These are phyloP conservation scores for Holothuria scabra DNA, from an alignment of 53 echinoderm and acorn worm species.

Conservation along the genomic window DNA sequence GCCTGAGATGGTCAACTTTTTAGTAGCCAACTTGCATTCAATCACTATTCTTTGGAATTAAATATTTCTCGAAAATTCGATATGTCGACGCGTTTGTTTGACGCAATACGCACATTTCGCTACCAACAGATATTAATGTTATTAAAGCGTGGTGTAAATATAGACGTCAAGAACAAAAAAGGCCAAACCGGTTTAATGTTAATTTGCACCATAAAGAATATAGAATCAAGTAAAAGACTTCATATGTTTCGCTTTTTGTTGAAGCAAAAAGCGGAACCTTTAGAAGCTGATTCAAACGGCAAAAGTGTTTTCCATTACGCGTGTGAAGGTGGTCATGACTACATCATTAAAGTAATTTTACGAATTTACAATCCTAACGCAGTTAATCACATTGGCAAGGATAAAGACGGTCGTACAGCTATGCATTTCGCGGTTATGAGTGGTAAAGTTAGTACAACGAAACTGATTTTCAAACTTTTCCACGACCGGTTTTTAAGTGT, in stretches of 20 bases:
- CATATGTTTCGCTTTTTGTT: slow-evolving; percentile 83
- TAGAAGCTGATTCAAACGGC: slow-evolving; percentile 67
- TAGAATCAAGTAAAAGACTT: slow-evolving; percentile 61
- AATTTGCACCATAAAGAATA: slow-evolving; percentile 60
- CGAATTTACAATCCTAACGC: slow-evolving; percentile 60
- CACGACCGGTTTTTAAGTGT: slow-evolving; percentile 66
- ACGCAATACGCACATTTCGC: slow-evolving; percentile 72
- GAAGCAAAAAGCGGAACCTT: slow-evolving; percentile 68
- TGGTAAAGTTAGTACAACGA: slow-evolving; percentile 64
- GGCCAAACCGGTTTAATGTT: slow-evolving; percentile 81
- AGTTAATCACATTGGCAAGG: slow-evolving; percentile 69
- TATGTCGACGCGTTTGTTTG: slow-evolving; percentile 76
- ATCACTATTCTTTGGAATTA: background rate
- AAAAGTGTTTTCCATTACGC: slow-evolving; percentile 87
- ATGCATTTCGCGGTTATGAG: slow-evolving; percentile 76
- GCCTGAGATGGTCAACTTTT: too few relatives aligned
- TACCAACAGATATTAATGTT: slow-evolving; percentile 77
- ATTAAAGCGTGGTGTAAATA: slow-evolving; percentile 66
- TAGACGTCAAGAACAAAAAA: slow-evolving; percentile 64
- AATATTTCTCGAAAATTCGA: background rate
- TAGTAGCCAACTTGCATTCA: too few relatives aligned
- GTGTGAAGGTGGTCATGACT: slow-evolving; percentile 60
- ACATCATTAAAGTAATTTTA: slow-evolving; percentile 67
- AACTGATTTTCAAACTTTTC: slow-evolving; percentile 58
- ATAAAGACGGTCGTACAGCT: slow-evolving; percentile 68